phyloP scores from a whole-genome alignment of 2,113 vertebrate genomes.

The Pygoscelis adeliae region DNA sequence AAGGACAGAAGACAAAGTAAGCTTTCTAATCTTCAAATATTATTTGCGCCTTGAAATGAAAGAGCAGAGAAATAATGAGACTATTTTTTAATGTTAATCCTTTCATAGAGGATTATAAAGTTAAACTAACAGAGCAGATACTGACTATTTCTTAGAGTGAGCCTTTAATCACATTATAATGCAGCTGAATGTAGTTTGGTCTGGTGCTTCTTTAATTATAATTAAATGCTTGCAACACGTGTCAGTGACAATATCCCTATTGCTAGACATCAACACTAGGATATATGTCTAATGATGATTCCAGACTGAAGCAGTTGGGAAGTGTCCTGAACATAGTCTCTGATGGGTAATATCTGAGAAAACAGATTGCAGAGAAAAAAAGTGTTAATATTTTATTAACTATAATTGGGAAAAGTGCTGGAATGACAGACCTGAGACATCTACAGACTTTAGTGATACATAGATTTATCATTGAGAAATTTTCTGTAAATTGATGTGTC shows the following conservation, averaged over 20 bases:
- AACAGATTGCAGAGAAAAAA: not conserved
- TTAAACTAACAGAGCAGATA: constrained; percentile 55
- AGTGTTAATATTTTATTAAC: not conserved
- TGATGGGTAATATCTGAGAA: not conserved
- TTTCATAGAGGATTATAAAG: constrained; percentile 62
- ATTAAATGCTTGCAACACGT: constrained; percentile 42
- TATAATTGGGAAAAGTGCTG: not conserved
- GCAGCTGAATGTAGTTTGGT: not conserved
- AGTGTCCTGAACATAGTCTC: not conserved
- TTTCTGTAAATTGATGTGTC: not conserved
- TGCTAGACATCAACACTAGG: not conserved
- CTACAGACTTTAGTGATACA: not conserved
- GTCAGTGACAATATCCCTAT: not conserved
- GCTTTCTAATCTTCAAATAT: constrained; percentile 8
- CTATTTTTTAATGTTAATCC: constrained; percentile 45
- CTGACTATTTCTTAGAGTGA: constrained; percentile 40
- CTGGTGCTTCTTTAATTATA: constrained; percentile 47
- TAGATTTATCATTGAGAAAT: not conserved
- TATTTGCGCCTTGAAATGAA: constrained; percentile 29
- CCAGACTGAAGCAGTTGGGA: not conserved
- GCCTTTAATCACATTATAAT: constrained; percentile 65
- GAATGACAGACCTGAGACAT: not conserved
- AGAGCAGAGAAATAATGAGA: constrained; percentile 23
- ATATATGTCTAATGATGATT: not conserved
- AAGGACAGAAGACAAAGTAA: not conserved